phyloP scores from a whole-genome alignment of 1,140 invertebrate genomes.

The Saccostrea glomerata region DNA sequence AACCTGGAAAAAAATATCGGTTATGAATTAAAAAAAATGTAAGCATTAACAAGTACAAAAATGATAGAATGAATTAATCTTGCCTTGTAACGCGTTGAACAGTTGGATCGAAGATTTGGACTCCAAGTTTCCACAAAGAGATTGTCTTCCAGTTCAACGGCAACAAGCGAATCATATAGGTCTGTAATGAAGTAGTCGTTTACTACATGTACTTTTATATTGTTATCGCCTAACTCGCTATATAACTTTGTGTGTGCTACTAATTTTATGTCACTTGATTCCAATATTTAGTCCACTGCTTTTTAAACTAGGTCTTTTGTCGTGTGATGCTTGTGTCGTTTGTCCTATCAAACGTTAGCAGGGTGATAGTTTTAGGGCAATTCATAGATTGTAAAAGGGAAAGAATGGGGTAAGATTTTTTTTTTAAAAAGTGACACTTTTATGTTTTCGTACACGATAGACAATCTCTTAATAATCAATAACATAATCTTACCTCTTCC shows the following conservation, averaged over 20 bases:
- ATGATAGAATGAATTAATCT: not conserved
- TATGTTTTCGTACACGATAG: not conserved
- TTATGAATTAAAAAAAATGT: too few species aligned
- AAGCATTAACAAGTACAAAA: not conserved
- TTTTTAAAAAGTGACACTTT: not conserved
- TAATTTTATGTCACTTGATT: too few species aligned
- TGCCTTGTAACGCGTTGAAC: not conserved
- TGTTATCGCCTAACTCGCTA: too few species aligned
- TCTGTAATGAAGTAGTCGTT: not conserved
- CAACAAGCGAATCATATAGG: not conserved
- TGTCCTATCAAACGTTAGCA: too few species aligned
- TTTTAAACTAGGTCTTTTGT: too few species aligned
- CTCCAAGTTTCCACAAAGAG: constrained; percentile 24
- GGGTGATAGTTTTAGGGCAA: too few species aligned
- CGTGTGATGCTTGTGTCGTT: too few species aligned
- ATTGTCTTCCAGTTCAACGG: not conserved
- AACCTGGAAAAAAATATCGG: not conserved
- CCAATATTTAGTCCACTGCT: too few species aligned
- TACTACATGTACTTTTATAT: too few species aligned
- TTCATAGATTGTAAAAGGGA: too few species aligned
- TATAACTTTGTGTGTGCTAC: too few species aligned
- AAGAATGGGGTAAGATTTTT: too few species aligned
- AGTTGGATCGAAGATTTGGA: not conserved
- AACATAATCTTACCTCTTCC: constrained; percentile 76
- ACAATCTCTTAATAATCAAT: not conserved